phyloP scores from a whole-genome alignment of 1,140 invertebrate genomes.

The Mercenaria mercenaria region DNA sequence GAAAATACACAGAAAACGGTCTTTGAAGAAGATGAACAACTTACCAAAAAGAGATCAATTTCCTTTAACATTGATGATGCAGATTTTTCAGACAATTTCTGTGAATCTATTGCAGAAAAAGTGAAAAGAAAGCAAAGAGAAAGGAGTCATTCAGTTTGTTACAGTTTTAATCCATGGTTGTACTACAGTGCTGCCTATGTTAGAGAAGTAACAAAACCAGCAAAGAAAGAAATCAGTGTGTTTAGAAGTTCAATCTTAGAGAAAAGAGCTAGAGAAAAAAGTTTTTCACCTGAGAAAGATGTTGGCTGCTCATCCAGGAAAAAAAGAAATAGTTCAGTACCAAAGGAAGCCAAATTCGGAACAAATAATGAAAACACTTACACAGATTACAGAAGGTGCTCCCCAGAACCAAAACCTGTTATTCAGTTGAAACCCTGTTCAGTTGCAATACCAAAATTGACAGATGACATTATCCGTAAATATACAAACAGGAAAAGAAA shows the following conservation, averaged over 20 bases:
- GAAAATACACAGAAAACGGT: neutral
- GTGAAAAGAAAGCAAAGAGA: constrained; percentile 60
- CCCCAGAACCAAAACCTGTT: neutral
- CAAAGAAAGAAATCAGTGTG: constrained; percentile 46
- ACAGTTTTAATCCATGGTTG: constrained; percentile 42
- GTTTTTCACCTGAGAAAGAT: neutral
- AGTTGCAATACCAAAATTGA: neutral
- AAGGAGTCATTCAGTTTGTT: constrained; percentile 2
- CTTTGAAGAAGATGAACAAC: neutral
- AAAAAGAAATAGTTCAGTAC: constrained; percentile 31
- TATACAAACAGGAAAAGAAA: constrained; percentile 45
- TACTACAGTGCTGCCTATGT: constrained; percentile 23
- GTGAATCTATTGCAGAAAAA: constrained; percentile 60
- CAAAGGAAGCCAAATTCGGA: neutral
- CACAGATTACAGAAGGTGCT: neutral
- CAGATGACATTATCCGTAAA: neutral
- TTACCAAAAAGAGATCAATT: neutral
- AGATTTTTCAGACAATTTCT: constrained; percentile 10
- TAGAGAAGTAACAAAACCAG: neutral
- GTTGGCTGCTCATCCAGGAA: constrained; percentile 7
- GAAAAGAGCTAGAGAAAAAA: constrained; percentile 45
- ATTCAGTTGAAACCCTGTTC: constrained; percentile 16
- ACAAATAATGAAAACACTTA: neutral
- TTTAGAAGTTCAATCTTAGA: constrained; percentile 60
- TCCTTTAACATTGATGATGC: neutral